Conservation (phyloP, 1,140 invertebrate species). For the Lepidurus packardi region DNA sequence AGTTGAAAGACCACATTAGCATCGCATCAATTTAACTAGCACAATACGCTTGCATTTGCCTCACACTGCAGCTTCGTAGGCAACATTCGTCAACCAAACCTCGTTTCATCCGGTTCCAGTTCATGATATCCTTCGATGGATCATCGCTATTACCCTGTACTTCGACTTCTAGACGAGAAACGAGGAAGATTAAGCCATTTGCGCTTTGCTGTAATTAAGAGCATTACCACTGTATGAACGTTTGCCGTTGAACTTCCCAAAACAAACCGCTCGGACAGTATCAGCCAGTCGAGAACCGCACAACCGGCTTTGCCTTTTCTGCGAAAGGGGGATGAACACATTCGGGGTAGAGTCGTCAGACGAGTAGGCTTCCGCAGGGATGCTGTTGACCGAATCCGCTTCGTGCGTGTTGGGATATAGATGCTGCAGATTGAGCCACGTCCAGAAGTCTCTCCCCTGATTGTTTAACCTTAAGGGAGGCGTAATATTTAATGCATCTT, state of each 20-base stretch:
- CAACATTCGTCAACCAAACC: background rate
- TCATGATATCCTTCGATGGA: background rate
- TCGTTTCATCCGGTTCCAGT: background rate
- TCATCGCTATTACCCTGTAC: background rate
- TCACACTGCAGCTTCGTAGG: background rate
- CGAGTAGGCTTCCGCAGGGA: background rate
- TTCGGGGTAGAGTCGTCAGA: background rate
- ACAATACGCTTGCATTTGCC: background rate
- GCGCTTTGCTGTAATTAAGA: background rate
- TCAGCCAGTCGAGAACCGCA: background rate
- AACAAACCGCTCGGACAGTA: background rate
- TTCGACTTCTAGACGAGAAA: background rate
- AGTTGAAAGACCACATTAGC: no score
- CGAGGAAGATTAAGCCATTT: background rate
- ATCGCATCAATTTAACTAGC: background rate
- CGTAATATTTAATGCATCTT: background rate
- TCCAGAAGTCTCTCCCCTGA: background rate
- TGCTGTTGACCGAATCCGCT: background rate
- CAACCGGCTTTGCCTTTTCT: background rate
- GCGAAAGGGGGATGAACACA: background rate
- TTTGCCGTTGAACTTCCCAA: background rate
- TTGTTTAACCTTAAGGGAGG: background rate
- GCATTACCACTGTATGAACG: background rate
- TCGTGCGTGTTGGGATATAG: background rate
- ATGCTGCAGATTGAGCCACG: background rate